Percentiles rank a stretch among this genome's conserved stretches.
Conservation (phyloP, 2,113 vertebrate species). For the Gymnarchus niloticus region DNA sequence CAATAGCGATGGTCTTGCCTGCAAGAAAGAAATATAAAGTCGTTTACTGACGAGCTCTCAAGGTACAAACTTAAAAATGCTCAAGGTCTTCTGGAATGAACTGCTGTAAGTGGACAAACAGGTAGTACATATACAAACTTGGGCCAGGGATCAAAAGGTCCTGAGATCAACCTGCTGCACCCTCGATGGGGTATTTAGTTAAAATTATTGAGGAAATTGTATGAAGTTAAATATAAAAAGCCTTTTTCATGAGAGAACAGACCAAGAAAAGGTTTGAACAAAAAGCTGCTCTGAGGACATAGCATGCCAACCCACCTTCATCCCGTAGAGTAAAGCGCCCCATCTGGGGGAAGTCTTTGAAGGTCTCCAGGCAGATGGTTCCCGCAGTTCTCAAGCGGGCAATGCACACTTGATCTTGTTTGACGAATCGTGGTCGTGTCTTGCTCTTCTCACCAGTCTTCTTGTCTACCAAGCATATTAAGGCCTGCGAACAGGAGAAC, state of each 20-base stretch:
- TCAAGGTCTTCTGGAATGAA: background rate
- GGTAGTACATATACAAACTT: background rate
- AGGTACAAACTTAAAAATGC: background rate
- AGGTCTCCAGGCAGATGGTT: slow-evolving; percentile 98
- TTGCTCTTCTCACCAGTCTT: slow-evolving; percentile 97
- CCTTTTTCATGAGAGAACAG: background rate
- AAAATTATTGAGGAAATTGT: background rate
- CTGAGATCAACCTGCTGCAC: background rate
- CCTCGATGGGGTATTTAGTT: background rate
- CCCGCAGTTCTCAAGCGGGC: slow-evolving; percentile 89
- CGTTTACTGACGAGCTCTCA: background rate
- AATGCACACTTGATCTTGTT: slow-evolving; percentile 98
- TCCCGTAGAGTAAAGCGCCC: slow-evolving; percentile 95
- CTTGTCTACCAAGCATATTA: slow-evolving; percentile 99
- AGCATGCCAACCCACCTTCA: slow-evolving; percentile 73
- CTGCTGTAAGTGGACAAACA: too few relatives aligned
- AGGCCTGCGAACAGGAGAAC: slow-evolving; percentile 66
- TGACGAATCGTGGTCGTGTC: slow-evolving; percentile 94
- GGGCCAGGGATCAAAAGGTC: background rate
- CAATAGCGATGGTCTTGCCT: slow-evolving; percentile 99
- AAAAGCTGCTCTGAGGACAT: too few relatives aligned
- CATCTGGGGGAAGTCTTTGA: slow-evolving; percentile 99
- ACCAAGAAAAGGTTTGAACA: too few relatives aligned
- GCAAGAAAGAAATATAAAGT: slow-evolving; percentile 33
- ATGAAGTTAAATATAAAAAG: background rate